Conservation (phyloP, 1,140 invertebrate species). For the Papilio machaon region DNA sequence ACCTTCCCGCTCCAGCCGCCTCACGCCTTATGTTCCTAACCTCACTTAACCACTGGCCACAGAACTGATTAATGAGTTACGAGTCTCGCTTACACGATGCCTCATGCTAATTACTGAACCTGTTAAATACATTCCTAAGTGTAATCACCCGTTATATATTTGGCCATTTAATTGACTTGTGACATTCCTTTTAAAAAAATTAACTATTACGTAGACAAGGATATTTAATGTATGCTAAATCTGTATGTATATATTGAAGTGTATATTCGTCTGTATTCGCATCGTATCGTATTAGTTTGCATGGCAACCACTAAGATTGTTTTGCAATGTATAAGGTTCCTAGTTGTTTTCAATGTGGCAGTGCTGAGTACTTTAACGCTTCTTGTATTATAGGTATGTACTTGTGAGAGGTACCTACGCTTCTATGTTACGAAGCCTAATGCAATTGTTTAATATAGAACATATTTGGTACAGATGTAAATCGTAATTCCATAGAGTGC, state of each 20-base stretch:
- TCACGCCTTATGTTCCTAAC: conserved; percentile 59
- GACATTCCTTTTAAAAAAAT: conserved; percentile 1
- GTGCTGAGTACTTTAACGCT: too few species aligned
- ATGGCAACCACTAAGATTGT: background rate
- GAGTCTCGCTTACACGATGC: background rate
- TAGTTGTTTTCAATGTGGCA: background rate
- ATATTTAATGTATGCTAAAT: background rate
- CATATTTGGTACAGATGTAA: background rate
- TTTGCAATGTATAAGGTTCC: background rate
- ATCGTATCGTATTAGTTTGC: background rate
- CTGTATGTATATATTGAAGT: background rate
- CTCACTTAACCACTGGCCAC: background rate
- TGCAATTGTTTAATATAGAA: background rate
- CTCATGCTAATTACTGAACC: background rate
- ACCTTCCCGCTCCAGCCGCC: conserved; percentile 64
- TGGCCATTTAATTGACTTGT: background rate
- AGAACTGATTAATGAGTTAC: background rate
- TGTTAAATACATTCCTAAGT: conserved; percentile 9
- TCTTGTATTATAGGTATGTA: too few species aligned
- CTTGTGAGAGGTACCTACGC: too few species aligned
- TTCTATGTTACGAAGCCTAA: background rate
- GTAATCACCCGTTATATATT: background rate
- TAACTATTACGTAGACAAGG: background rate
- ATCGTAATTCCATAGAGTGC: background rate
- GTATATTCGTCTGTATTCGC: background rate